Percentiles rank a stretch among this genome's conserved stretches.
phyloP scores from a whole-genome alignment of 2,888 invertebrate species.

The Troides oblongomaculatus region DNA sequence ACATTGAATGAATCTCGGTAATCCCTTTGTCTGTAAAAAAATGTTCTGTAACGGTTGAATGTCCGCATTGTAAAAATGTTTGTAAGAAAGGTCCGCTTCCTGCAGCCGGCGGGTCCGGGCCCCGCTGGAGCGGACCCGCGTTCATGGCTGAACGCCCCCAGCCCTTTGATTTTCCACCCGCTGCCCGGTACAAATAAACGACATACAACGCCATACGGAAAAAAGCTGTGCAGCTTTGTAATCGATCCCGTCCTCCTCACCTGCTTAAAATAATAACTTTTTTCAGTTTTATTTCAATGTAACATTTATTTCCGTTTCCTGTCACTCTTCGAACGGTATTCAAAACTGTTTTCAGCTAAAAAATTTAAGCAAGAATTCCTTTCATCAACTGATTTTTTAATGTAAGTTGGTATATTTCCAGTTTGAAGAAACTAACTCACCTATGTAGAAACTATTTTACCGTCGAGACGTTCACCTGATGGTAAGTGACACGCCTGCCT shows the following conservation, averaged over 20 bases:
- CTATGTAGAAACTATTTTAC: no score
- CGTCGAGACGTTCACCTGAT: no score
- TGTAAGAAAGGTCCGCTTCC: neutral
- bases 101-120: neutral
- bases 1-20: no score
- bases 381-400: no score
- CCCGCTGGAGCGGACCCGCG: conserved; percentile 5
- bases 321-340: neutral
- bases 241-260: neutral
- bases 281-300: no score
- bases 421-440: no score
- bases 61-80: neutral
- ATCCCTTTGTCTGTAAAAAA: no score
- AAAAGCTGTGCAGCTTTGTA: neutral
- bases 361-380: no score
- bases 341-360: no score
- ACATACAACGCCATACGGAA: conserved; percentile 31
- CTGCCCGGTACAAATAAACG: conserved; percentile 47
- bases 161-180: conserved; percentile 50
- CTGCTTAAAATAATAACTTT: neutral
- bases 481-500: no score
- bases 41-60: no score
- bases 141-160: conserved; percentile 28
- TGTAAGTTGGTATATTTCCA: no score
- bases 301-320: neutral